Evolutionary conservation across 2,113 vertebrate genomes (phyloP).

Genomic region (Panurus biarmicus): DNA sequence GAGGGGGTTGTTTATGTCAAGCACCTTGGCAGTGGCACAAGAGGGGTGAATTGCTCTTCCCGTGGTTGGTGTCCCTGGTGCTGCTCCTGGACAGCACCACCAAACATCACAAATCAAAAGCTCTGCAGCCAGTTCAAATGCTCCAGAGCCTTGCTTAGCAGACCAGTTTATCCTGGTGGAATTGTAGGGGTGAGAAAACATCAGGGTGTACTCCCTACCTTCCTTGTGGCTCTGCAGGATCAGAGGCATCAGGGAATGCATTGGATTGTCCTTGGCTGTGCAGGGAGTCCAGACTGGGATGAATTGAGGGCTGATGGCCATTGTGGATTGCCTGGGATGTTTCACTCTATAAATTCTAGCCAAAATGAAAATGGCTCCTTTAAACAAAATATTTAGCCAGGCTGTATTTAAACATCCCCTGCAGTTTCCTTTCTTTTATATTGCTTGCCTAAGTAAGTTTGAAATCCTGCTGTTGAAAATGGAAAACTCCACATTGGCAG

Average conservation of each 20-base stretch:
- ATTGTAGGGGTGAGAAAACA: neutral
- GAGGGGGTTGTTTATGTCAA: neutral
- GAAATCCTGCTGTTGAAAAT: neutral
- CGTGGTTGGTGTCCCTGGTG: neutral
- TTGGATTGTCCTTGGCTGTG: neutral
- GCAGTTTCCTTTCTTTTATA: neutral
- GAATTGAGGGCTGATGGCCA: neutral
- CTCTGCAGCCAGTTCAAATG: rapidly evolving
- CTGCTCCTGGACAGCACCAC: neutral
- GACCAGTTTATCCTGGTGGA: neutral
- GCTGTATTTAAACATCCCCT: neutral
- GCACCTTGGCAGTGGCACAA: neutral
- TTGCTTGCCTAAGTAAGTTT: neutral
- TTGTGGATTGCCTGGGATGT: neutral
- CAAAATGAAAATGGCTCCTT: neutral
- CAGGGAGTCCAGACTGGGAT: neutral
- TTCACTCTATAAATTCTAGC: neutral
- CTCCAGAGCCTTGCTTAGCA: neutral
- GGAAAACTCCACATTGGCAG: neutral
- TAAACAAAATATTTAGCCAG: conserved; percentile 19
- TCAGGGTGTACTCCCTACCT: neutral
- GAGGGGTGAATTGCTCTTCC: neutral
- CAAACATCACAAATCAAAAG: neutral
- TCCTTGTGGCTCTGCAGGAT: neutral
- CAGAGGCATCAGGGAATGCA: neutral